These are phyloP conservation scores for Rosalia funebris DNA, from an alignment of 2,888 invertebrate species.

Conservation along the genomic window DNA sequence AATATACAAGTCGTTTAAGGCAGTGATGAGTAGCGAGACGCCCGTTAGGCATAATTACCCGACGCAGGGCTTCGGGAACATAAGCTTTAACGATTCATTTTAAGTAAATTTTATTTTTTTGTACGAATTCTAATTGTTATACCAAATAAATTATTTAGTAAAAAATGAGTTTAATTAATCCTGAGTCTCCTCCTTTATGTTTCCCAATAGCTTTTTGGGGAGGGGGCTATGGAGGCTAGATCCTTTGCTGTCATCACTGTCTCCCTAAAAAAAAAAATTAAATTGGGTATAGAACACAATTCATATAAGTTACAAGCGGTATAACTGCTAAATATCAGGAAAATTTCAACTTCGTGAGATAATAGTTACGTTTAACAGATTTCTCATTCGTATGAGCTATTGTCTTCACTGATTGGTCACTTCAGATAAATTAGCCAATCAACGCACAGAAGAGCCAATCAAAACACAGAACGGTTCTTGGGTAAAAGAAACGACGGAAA, in stretches of 20 bases:
- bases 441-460: too few species aligned
- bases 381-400: too few species aligned
- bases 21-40: constrained; percentile 50
- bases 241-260: constrained; percentile 52
- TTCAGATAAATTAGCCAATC: too few species aligned
- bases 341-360: too few species aligned
- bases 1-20: constrained; percentile 66
- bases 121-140: background rate
- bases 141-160: constrained; percentile 3
- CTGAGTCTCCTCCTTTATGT: constrained; percentile 60
- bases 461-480: too few species aligned
- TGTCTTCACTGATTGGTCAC: too few species aligned
- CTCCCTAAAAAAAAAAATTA: constrained; percentile 58
- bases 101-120: constrained; percentile 34
- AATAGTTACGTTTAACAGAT: too few species aligned
- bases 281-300: too few species aligned
- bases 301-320: too few species aligned
- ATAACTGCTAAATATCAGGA: too few species aligned
- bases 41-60: constrained; percentile 52
- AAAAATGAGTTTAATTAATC: constrained; percentile 34
- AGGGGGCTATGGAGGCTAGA: constrained; percentile 39
- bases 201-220: constrained; percentile 58
- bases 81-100: constrained; percentile 58
- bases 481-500: too few species aligned
- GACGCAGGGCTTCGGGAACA: constrained; percentile 56